Conservation (phyloP, 2,113 vertebrate species). For the Chaetops frenatus region DNA sequence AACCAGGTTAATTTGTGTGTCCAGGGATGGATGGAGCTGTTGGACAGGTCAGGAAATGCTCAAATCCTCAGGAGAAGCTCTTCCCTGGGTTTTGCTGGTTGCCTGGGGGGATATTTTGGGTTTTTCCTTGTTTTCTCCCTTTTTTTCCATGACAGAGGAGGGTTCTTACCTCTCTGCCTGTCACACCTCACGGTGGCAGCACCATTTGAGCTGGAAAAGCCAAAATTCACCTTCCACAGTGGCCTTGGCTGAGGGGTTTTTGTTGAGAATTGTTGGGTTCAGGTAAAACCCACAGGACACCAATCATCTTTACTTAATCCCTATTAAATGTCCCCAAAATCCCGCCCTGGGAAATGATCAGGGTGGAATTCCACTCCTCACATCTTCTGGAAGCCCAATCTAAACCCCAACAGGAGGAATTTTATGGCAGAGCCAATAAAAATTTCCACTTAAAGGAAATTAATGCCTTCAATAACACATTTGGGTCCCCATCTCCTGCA, state of each 20-base stretch:
- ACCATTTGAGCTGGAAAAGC: background rate
- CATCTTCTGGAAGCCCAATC: background rate
- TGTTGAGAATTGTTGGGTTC: background rate
- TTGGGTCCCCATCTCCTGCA: background rate
- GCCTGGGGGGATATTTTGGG: background rate
- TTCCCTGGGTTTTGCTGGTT: fast-evolving
- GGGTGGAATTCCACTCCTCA: background rate
- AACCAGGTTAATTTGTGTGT: background rate
- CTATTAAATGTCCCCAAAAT: background rate
- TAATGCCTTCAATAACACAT: background rate
- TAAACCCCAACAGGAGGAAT: background rate
- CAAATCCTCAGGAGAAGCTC: background rate
- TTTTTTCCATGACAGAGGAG: background rate
- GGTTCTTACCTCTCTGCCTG: background rate
- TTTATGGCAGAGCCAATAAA: background rate
- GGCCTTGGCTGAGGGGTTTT: fast-evolving
- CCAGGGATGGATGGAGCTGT: background rate
- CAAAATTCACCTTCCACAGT: background rate
- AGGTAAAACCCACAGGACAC: background rate
- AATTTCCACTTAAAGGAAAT: background rate
- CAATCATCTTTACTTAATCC: background rate
- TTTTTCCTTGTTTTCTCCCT: background rate
- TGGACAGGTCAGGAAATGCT: background rate
- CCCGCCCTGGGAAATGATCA: background rate
- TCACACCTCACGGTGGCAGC: background rate